Evolutionary conservation across 2,888 invertebrate genomes (phyloP), one percentile per base, ranked within the genome.

Genomic region (Drosophila buzzatii): DNA sequence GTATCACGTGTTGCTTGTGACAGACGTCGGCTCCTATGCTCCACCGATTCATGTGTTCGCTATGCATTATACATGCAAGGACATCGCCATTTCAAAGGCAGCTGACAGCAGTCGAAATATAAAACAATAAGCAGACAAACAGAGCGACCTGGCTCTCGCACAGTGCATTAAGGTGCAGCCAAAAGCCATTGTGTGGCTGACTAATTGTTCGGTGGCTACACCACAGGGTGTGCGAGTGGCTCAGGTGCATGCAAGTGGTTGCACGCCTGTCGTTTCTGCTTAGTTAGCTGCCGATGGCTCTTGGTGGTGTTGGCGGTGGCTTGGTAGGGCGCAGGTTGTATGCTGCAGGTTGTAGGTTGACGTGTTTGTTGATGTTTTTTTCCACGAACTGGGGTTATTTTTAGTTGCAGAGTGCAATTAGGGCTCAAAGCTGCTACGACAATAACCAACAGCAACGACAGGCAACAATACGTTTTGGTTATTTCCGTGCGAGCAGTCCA

Each of bases 371-470:
- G 59, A 53, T 56, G 59, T 14, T 27, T 27, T 14, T 9, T 59
- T 7, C 44, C 20, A 33, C 39, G 51, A 14, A 35, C 14, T 4
- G 18, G 12, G 45, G 47, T 66, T 77, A 81, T 79, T 79, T 74
- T 69, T 63, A 63, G 65, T 16, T 60, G 62, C 59, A 67, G 81
- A 60, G 55, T 31, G 67, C 74, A 81, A 81, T 74, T 72, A 78
- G 55, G 35, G 33, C 52, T 45, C n/a, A 39, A 44, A 47, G 66
- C 49, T 18, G 5, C 45, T 3, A 14, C 57, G 39, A 33, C 33
- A 31, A 39, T 47, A 16, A 23, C 44, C 23, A 49, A n/a, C 35
- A 4, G 35, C 37, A 39, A 31, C 14, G 12, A n/a, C 16, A n/a
- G 18, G 35, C 18, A 5, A 65, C 56, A 47, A 52, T 44, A 57